phyloP scores from a whole-genome alignment of 2,113 vertebrate genomes.

The Mola mola region DNA sequence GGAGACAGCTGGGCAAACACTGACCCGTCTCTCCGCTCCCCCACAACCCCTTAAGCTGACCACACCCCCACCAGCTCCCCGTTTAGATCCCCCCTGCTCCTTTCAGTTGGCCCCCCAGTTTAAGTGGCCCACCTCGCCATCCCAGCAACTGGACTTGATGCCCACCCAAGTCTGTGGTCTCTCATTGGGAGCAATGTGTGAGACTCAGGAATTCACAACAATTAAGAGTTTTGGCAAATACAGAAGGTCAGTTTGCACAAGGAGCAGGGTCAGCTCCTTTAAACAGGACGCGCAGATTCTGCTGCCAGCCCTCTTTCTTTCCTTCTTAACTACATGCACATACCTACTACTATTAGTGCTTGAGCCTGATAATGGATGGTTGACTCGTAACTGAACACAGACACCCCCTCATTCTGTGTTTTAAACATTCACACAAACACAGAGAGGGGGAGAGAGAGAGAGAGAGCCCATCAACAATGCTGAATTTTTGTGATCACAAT shows the following conservation, averaged over 20 bases:
- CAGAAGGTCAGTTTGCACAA: constrained; percentile 38
- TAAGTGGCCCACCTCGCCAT: constrained; percentile 43
- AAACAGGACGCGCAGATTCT: constrained; percentile 23
- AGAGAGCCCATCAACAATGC: too few species aligned
- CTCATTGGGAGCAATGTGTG: constrained; percentile 25
- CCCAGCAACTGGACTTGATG: constrained; percentile 58
- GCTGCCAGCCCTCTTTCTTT: constrained; percentile 31
- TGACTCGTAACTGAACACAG: too few species aligned
- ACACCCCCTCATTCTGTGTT: too few species aligned
- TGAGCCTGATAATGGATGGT: too few species aligned
- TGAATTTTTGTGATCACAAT: too few species aligned
- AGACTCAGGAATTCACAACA: constrained; percentile 49
- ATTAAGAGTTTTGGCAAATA: constrained; percentile 68
- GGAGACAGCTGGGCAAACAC: constrained; percentile 75
- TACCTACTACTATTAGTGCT: too few species aligned
- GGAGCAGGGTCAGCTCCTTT: constrained; percentile 39
- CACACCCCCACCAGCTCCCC: constrained; percentile 32
- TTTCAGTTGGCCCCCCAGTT: constrained; percentile 46
- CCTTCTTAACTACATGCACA: neutral
- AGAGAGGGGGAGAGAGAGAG: too few species aligned
- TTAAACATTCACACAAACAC: too few species aligned
- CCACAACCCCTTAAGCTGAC: constrained; percentile 57
- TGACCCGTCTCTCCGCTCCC: constrained; percentile 51
- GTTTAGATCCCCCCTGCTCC: constrained; percentile 26
- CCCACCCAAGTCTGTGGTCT: constrained; percentile 63